Base-by-base conservation (phyloP, 2,113 vertebrate genomes). In the Lepisosteus oculatus region DNA sequence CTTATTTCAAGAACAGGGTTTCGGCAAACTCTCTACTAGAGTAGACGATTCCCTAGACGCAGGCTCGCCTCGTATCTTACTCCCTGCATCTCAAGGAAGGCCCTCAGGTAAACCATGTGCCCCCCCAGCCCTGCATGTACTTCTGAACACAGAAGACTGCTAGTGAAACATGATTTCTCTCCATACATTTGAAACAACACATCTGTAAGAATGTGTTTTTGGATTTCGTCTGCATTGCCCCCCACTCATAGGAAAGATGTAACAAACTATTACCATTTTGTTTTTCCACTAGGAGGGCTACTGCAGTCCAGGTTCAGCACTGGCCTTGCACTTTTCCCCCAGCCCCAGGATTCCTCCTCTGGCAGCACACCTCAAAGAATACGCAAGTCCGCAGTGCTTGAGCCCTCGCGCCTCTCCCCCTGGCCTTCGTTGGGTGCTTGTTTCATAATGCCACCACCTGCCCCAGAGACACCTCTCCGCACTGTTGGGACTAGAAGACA, bases 401-500 rank as follows among this genome's bases (percentile, higher is more conserved):
- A 81, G 3, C 6, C 47, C 6, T 47, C 62, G 2, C 80, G 71
- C 9, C 70, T 41, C 0, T 69, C 80, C 0, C 65, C 76, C 5
- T 94, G 93, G 93, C 62, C 90, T 0, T 84, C 83, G 0, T 68
- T 84, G 15, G 81, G 59, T 0, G 42, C 83, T 0, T 77, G 85
- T 0, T 93, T 98, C 70, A 7, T 88, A 0, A 76, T 95, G 12
- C 89, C 91, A 0, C 55, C 88, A 0, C 75, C 90, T 0, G 68
- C 61, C 0, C 86, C 92, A 0, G 97, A 98, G 61, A 76, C 79
- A 0, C 80, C 81, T 0, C 71, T 97, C 68, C 92, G 86, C 67
- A 94, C 93, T 0, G 93, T 98, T 0, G 97, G 97, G 0, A 82
- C 85, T 0, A 91, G 94, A 14, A 77, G 94, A n/a, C 91, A 95